Evolutionary conservation across 2,888 invertebrate genomes (phyloP), one percentile per base, ranked within the genome.

Genomic region (Nysson spinosus): DNA sequence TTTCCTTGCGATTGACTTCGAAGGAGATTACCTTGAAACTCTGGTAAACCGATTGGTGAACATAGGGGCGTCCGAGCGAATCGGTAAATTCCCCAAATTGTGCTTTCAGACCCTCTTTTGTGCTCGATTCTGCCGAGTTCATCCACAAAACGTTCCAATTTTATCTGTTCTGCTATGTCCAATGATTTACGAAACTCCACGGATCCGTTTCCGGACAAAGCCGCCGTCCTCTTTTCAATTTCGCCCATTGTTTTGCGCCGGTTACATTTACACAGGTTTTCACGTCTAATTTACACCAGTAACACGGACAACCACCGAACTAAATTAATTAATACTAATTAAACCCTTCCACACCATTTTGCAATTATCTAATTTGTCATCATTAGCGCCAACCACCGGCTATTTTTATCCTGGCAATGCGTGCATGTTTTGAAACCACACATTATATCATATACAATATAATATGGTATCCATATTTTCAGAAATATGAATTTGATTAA

Each of bases 1-100:
- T 54, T 69, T 64, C 30, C 51, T 17, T 16, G 24, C 51, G 47
- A 70, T 64, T 43, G 47, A 14, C 47, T 55, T 20, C 7, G 14
- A 58, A 58, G 55, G 58, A 49, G 60, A 44, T 50, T 39, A 32
- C 24, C 43, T 42, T n/a, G 12, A 4, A 39, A 43, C 51, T 60
- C 44, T 0, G 4, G 6, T 4, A 20, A 4, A 20, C 14, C 28
- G 40, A 4, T 24, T 4, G 17, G 12, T 20, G 19, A 11, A n/a
- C 6, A 11, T 20, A n/a, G 16, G 22, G 28, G 19, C 35, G 52
- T 49, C 44, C 35, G 43, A 51, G 34, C 22, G 58, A 64, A 51
- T 54, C 35, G 28, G 6, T 35, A 35, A 57, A 69, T 46, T 50
- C 35, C 32, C 32, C 7, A 56, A 60, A 57, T 37, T 44, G 39